Evolutionary conservation across 2,888 invertebrate genomes (phyloP), one percentile per base, ranked within the genome.

Genomic region (Ernsta delagoae): DNA sequence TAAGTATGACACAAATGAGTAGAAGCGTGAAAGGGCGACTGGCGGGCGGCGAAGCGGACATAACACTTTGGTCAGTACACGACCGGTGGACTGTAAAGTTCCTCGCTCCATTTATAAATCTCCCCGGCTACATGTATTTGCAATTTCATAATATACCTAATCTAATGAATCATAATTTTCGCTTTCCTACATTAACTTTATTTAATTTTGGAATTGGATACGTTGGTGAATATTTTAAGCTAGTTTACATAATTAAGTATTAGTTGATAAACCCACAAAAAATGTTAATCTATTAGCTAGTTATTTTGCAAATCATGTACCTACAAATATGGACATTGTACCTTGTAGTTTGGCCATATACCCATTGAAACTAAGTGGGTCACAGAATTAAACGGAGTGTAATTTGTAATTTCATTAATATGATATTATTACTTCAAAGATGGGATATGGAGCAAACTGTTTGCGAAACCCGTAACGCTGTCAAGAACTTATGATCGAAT

Each of bases 51-150:
- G 81, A 83, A 82, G 83, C 84, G 89, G 74, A 83, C 75, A 77
- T 88, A 90, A 91, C 81, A 72, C 76, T 83, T 70, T 77, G 71
- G 77, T 78, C 78, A 76, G 75, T 74, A 76, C 82, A 76, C 74
- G 77, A 65, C 76, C 84, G 78, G 57, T 80, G 77, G 82, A 82
- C 83, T 83, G 86, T 89, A 79, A 87, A 83, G 78, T 78, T 81
- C 78, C 81, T 76, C 80, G 81, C 80, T 80, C 84, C 82, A 83
- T 83, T 86, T 84, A 88, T 86, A 87, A 77, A 79, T 78, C 79
- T 71, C 50, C 54, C 67, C 2, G 8, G 59, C 53, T 50, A 66
- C 53, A 61, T 67, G 60, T 54, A 61, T 54, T 59, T 41, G 53
- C 43, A 31, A 66, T 60, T 66, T 53, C 41, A 43, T 53, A 50